Conservation (phyloP, 2,888 invertebrate species). For the Scaptomyza caliginosa region DNA sequence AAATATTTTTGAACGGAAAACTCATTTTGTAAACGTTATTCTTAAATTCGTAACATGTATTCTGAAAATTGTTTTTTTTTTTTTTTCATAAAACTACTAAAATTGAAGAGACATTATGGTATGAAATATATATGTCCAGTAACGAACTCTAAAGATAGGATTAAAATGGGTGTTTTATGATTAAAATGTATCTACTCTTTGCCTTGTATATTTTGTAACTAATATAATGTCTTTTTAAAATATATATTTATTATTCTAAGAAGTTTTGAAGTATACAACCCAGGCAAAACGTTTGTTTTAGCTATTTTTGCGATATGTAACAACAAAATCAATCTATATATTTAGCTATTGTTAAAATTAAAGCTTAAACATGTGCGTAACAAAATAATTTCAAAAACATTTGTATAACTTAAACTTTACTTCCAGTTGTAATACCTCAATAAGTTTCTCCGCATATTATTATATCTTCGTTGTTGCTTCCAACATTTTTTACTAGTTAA, state of each 20-base stretch:
- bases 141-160: constrained; percentile 12
- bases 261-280: constrained; percentile 56
- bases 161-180: constrained; percentile 5
- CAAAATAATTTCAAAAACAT: constrained; percentile 45
- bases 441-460: constrained; percentile 23
- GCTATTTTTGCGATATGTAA: constrained; percentile 50
- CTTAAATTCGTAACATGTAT: constrained; percentile 49
- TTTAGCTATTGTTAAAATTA: constrained; percentile 67
- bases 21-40: constrained; percentile 10
- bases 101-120: constrained; percentile 29
- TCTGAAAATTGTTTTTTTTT: constrained; percentile 18
- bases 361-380: constrained; percentile 73
- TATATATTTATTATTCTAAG: constrained; percentile 29
- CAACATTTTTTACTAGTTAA: constrained; percentile 31
- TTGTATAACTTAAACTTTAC: constrained; percentile 35
- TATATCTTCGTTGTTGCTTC: constrained; percentile 62
- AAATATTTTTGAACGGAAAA: constrained; percentile 4
- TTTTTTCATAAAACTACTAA: constrained; percentile 46
- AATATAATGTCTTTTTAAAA: constrained; percentile 20
- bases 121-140: background rate
- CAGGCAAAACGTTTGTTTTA: constrained; percentile 44
- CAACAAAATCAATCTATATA: constrained; percentile 49
- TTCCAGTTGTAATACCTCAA: constrained; percentile 23
- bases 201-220: constrained; percentile 27
- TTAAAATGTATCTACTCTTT: constrained; percentile 35